Percentiles rank a stretch among this genome's conserved stretches.
Evolutionary conservation across 2,888 invertebrate genomes (phyloP).

Genomic region (Acleris literana): DNA sequence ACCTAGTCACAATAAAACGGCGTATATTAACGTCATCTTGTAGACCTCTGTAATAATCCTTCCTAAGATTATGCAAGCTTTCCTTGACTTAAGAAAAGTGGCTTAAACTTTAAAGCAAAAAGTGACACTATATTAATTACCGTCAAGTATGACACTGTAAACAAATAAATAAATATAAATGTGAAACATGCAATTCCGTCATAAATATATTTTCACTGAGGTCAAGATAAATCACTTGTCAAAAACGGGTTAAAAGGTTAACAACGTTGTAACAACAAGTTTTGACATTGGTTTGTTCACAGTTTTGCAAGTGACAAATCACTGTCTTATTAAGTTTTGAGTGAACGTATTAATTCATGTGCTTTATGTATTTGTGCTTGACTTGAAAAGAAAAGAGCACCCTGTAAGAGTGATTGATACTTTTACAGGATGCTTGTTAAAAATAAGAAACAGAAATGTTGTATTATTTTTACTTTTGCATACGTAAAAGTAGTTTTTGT

Average conservation of each 20-base stretch:
- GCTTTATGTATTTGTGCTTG: neutral
- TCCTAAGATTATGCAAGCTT: too few species aligned
- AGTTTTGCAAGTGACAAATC: constrained; percentile 30
- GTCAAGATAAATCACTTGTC: constrained; percentile 9
- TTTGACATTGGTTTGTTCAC: constrained; percentile 23
- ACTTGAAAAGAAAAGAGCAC: too few species aligned
- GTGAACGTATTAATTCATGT: constrained; percentile 16
- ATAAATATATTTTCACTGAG: constrained; percentile 2
- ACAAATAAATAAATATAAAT: neutral
- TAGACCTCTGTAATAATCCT: too few species aligned
- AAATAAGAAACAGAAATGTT: too few species aligned
- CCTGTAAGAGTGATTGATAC: too few species aligned
- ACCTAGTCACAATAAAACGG: too few species aligned
- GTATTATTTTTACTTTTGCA: too few species aligned
- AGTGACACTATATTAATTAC: constrained; percentile 1
- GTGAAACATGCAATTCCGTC: constrained; percentile 1
- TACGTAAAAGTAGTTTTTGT: too few species aligned
- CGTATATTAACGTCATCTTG: too few species aligned
- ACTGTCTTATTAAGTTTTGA: constrained; percentile 12
- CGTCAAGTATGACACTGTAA: constrained; percentile 1
- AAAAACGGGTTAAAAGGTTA: constrained; percentile 29
- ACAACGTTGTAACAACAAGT: constrained; percentile 1
- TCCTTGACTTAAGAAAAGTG: too few species aligned
- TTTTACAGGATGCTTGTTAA: too few species aligned
- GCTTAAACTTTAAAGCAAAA: too few species aligned